These are phyloP conservation scores for Mythimna lalbum DNA, from an alignment of 2,888 invertebrate species.

Conservation along the genomic window DNA sequence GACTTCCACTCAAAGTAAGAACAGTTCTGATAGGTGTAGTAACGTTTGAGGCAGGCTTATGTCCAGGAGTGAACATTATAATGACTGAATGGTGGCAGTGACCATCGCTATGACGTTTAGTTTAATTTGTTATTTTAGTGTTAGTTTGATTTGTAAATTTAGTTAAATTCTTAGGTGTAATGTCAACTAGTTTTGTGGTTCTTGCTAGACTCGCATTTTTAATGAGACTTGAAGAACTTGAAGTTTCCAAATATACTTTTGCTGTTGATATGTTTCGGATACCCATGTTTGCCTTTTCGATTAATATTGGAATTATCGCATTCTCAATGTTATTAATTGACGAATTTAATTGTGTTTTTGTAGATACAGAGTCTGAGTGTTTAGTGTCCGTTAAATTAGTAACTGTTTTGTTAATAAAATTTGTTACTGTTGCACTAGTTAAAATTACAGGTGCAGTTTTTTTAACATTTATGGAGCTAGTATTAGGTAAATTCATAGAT, in stretches of 20 bases:
- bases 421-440: background rate
- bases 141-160: background rate
- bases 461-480: background rate
- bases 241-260: background rate
- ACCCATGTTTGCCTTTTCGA: background rate
- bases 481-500: no score
- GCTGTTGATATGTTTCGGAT: background rate
- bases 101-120: background rate
- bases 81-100: no score
- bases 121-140: background rate
- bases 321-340: background rate
- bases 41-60: background rate
- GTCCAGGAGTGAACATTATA: background rate
- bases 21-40: background rate
- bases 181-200: background rate
- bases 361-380: background rate
- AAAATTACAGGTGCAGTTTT: background rate
- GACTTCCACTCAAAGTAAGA: background rate
- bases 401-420: background rate
- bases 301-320: background rate
- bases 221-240: background rate
- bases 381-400: background rate
- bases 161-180: background rate
- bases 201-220: background rate
- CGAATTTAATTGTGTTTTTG: background rate